Base-by-base conservation (phyloP, 2,888 invertebrate genomes). In the Erebia palarica region DNA sequence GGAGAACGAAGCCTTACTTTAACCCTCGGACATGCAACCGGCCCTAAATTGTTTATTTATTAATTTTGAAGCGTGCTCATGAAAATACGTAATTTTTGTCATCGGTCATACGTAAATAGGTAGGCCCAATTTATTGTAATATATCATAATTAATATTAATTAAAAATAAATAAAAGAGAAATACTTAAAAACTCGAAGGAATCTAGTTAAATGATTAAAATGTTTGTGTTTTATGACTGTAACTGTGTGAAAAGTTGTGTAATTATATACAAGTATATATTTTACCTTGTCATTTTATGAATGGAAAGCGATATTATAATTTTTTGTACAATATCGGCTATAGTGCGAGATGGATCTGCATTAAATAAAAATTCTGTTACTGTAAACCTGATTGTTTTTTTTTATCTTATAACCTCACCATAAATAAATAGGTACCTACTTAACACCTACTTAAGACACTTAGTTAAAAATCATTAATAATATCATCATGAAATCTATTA, bases 321-420 rank as follows among this genome's bases (percentile, higher is more conserved):
- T 92, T 85, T 93, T 92, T 93, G 92, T 93, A 93, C 91, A 92
- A 91, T 91, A 91, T 91, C 90, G 88, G 91, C 92, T 91, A 90
- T 84, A 91, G 89, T 90, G 88, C 90, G 83, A 91, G 82, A 91
- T 89, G 90, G 84, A 92, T 88, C 88, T 91, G 91, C 92, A 93
- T 93, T 88, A 88, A 92, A 92, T 92, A 92, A 93, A 92, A 93
- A 92, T 91, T 93, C 93, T 93, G 93, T 93, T 93, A 93, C 92
- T 90, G 90, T 91, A 92, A 78, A 74, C 67, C 70, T 75, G 79
- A 78, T 75, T 86, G 84, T 85, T 86, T 85, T 82, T 79, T 77
- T 36, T 36, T 36, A 36, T 36, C 36, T 36, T 36, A 13, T 16
- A 44, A 21, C 60, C 71, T 65, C 27, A 49, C 47, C 61, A 42